Percentiles rank a stretch among this genome's conserved stretches.
phyloP scores from a whole-genome alignment of 2,113 vertebrate species.

The Nothoprocta pentlandii region DNA sequence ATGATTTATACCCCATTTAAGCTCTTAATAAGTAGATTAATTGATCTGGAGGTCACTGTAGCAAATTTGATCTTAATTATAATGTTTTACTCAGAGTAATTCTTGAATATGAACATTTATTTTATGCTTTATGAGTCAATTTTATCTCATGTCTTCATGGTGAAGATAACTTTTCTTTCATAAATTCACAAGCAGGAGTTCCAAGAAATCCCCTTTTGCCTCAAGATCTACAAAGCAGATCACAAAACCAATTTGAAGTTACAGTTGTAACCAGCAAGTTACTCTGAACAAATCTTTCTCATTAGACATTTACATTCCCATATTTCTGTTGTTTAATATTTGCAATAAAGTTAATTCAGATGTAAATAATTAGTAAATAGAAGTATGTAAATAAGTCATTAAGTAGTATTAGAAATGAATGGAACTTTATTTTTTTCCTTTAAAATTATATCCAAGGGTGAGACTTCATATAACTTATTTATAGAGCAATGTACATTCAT shows the following conservation, averaged over 20 bases:
- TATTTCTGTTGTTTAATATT: background rate
- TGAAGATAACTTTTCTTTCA: constrained; percentile 69
- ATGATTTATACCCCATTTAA: background rate
- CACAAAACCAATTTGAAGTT: constrained; percentile 66
- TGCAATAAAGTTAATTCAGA: constrained; percentile 34
- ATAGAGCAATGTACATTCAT: background rate
- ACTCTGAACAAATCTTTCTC: constrained; percentile 46
- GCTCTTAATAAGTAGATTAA: constrained; percentile 12
- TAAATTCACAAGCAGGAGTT: constrained; percentile 69
- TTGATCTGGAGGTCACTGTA: constrained; percentile 11
- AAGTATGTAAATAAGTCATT: background rate
- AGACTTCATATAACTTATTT: background rate
- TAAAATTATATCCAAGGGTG: background rate
- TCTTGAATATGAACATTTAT: constrained; percentile 31
- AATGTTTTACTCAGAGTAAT: constrained; percentile 14
- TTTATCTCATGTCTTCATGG: constrained; percentile 62
- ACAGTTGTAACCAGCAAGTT: constrained; percentile 23
- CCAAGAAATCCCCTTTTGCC: constrained; percentile 72
- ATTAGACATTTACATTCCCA: constrained; percentile 12
- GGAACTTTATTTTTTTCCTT: background rate
- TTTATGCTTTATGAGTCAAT: constrained; percentile 35
- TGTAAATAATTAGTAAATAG: constrained; percentile 58
- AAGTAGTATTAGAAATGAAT: constrained; percentile 34
- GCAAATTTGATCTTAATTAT: constrained; percentile 19
- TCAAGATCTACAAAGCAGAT: constrained; percentile 74